A percentile compares a stretch with the other conserved stretches of the same genome.
Conservation (phyloP, 2,888 invertebrate species). For the Drosophila seclusa region DNA sequence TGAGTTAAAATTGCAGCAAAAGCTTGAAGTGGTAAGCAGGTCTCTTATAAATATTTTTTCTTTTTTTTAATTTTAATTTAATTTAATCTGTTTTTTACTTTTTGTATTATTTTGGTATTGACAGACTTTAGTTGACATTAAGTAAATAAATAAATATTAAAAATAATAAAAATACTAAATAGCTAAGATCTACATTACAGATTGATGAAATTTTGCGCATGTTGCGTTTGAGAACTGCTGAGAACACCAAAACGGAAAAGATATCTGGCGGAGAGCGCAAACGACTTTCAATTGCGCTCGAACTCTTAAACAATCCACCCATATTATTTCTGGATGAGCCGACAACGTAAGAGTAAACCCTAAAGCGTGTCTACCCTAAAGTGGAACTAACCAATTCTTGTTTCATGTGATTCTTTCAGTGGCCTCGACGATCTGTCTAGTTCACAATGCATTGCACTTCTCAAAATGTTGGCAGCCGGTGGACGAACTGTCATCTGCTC, state of each 20-base stretch:
- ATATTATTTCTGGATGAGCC: slow-evolving; percentile 98
- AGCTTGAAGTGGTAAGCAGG: slow-evolving; percentile 89
- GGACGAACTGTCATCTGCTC: slow-evolving; percentile 97
- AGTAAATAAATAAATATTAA: neutral
- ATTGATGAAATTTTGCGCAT: slow-evolving; percentile 94
- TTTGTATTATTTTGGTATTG: neutral
- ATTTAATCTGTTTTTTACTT: neutral
- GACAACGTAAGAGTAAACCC: slow-evolving; percentile 90
- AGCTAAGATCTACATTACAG: slow-evolving; percentile 85
- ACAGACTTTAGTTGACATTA: neutral
- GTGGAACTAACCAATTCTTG: neutral
- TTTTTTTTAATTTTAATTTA: neutral
- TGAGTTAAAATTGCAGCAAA: slow-evolving; percentile 87
- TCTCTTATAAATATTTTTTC: neutral
- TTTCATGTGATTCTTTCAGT: slow-evolving; percentile 85
- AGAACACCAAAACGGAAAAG: slow-evolving; percentile 89
- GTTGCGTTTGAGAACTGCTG: slow-evolving; percentile 90
- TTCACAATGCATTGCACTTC: slow-evolving; percentile 93
- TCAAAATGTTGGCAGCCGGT: slow-evolving; percentile 93
- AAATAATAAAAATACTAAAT: neutral
- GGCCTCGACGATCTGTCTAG: slow-evolving; percentile 97
- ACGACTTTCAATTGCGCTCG: slow-evolving; percentile 96
- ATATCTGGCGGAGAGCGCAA: slow-evolving; percentile 97
- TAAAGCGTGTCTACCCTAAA: neutral
- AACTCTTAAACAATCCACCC: slow-evolving; percentile 96